Evolutionary conservation across 1,140 invertebrate genomes (phyloP).

Genomic region (Drosophila pruinosa): DNA sequence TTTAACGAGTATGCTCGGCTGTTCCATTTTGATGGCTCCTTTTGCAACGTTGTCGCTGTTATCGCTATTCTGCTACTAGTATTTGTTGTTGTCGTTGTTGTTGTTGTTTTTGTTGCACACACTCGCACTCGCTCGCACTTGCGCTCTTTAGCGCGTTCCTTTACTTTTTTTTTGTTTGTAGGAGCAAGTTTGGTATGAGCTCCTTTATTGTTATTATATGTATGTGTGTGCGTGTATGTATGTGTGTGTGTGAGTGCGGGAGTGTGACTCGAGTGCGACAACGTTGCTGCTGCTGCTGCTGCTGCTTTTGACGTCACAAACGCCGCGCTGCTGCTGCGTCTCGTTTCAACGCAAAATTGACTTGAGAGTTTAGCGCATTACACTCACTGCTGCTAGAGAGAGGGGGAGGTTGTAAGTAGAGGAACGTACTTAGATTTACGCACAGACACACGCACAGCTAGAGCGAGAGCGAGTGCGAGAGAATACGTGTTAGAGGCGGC

Average conservation of each 20-base stretch:
- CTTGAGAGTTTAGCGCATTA: slow-evolving; percentile 57
- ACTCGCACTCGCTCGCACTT: slow-evolving; percentile 1
- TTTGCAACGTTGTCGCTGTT: slow-evolving; percentile 30
- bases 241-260: slow-evolving; percentile 39
- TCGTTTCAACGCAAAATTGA: slow-evolving; percentile 48
- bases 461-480: slow-evolving; percentile 8
- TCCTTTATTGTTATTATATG: slow-evolving; percentile 55
- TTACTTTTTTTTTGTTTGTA: neutral
- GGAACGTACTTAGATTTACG: slow-evolving; percentile 23
- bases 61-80: slow-evolving; percentile 14
- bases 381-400: slow-evolving; percentile 54
- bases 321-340: slow-evolving; percentile 13
- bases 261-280: slow-evolving; percentile 32
- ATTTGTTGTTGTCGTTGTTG: neutral
- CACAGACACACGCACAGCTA: slow-evolving; percentile 11
- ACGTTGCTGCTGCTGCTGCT: slow-evolving; percentile 22
- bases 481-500: slow-evolving; percentile 2
- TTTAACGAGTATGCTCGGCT: slow-evolving; percentile 83
- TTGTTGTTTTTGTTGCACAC: slow-evolving; percentile 45
- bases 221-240: slow-evolving; percentile 29
- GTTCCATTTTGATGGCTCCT: slow-evolving; percentile 75
- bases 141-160: slow-evolving; percentile 10
- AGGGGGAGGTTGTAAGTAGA: neutral
- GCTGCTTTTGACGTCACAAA: neutral
- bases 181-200: slow-evolving; percentile 32